These are phyloP conservation scores for Indicator indicator DNA, from an alignment of 2,113 vertebrate species.

Conservation along the genomic window DNA sequence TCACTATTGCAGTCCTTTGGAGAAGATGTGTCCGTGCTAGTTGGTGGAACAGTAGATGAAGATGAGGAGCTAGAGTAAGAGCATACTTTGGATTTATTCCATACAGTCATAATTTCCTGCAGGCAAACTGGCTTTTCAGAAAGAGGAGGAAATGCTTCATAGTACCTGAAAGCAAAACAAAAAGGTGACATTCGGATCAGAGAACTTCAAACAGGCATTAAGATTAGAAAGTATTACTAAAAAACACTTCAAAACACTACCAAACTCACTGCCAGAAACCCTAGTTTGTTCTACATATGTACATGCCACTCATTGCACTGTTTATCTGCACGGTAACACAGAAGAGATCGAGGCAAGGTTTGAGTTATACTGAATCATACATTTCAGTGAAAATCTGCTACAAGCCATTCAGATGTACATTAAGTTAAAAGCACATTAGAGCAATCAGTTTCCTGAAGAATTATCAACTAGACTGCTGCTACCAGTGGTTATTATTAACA, in stretches of 20 bases:
- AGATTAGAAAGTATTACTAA: neutral
- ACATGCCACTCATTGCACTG: neutral
- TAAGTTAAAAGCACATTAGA: neutral
- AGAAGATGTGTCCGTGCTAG: conserved; percentile 95
- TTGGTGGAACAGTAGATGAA: conserved; percentile 93
- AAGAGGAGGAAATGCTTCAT: conserved; percentile 98
- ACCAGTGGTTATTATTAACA: neutral
- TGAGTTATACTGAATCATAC: neutral
- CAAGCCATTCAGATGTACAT: neutral
- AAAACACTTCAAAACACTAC: neutral
- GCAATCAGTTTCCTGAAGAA: neutral
- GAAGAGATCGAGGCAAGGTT: neutral
- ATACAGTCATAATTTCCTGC: conserved; percentile 98
- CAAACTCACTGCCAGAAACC: neutral
- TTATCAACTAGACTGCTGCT: neutral
- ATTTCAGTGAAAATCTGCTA: neutral
- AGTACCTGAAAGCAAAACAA: conserved; percentile 85
- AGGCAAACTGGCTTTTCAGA: conserved; percentile 98
- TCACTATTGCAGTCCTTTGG: conserved; percentile 96
- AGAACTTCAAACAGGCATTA: neutral
- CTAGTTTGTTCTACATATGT: neutral
- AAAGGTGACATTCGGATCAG: rapidly evolving
- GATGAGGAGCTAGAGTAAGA: conserved; percentile 92
- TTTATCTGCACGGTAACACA: neutral
- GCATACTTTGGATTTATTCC: conserved; percentile 94